Conservation (phyloP, 2,888 invertebrate species). For the Unio delphinus region DNA sequence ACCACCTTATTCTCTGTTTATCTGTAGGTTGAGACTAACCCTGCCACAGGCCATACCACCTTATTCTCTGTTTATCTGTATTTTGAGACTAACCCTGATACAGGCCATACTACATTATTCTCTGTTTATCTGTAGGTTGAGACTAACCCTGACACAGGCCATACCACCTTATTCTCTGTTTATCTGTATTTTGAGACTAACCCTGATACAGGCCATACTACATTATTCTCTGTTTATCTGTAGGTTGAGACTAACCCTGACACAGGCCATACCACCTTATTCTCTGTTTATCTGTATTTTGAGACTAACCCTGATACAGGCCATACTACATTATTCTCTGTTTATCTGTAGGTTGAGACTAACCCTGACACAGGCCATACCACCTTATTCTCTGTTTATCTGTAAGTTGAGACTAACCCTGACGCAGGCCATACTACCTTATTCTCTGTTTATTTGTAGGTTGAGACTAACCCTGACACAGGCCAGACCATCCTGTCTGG, state of each 20-base stretch:
- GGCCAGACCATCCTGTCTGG: slow-evolving; percentile 86
- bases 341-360: slow-evolving; percentile 75
- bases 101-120: slow-evolving; percentile 84
- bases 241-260: slow-evolving; percentile 82
- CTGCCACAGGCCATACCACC: slow-evolving; percentile 80
- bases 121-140: slow-evolving; percentile 74
- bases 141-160: slow-evolving; percentile 85
- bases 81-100: slow-evolving; percentile 83
- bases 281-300: slow-evolving; percentile 73
- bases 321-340: slow-evolving; percentile 79
- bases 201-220: slow-evolving; percentile 87
- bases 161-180: slow-evolving; percentile 77
- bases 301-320: slow-evolving; percentile 84
- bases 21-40: too few species aligned
- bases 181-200: slow-evolving; percentile 78
- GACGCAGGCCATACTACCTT: slow-evolving; percentile 89
- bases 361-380: slow-evolving; percentile 90
- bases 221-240: slow-evolving; percentile 67
- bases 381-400: slow-evolving; percentile 71
- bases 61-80: slow-evolving; percentile 57
- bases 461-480: slow-evolving; percentile 83
- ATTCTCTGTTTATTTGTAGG: slow-evolving; percentile 69
- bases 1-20: slow-evolving; percentile 75
- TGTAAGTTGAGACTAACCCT: slow-evolving; percentile 79
- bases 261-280: slow-evolving; percentile 85